These are phyloP conservation scores for Drosophila arawakana DNA, from an alignment of 1,140 invertebrate genomes.

Conservation along the genomic window DNA sequence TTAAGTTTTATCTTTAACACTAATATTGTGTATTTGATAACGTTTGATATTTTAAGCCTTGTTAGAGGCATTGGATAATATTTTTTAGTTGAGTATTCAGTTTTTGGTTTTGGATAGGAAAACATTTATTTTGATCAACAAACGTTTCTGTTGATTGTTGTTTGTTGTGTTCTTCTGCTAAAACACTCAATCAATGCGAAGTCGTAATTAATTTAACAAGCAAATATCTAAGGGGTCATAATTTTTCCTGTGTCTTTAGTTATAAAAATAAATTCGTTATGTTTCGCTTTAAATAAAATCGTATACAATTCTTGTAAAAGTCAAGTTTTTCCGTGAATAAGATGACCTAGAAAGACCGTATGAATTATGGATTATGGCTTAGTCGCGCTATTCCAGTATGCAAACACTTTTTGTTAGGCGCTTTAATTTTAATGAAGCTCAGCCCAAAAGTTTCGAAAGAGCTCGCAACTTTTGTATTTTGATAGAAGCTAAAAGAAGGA, in stretches of 20 bases:
- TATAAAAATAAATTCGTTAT: not conserved
- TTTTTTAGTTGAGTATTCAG: too few species aligned
- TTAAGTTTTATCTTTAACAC: too few species aligned
- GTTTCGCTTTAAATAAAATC: not conserved
- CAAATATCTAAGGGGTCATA: not conserved
- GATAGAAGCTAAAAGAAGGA: constrained; percentile 11
- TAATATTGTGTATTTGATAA: too few species aligned
- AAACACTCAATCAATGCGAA: constrained; percentile 5
- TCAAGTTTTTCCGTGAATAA: not conserved
- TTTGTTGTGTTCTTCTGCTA: not conserved
- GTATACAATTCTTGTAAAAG: not conserved
- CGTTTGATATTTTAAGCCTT: too few species aligned
- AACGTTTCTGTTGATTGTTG: too few species aligned
- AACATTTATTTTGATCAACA: too few species aligned
- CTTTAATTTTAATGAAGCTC: constrained; percentile 48
- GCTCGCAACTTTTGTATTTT: constrained; percentile 32
- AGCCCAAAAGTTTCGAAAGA: constrained; percentile 34
- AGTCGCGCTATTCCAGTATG: constrained; percentile 16
- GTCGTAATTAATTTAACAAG: constrained; percentile 5
- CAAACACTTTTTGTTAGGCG: constrained; percentile 11
- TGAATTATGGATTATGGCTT: constrained; percentile 12
- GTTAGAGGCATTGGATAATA: too few species aligned
- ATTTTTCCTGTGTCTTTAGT: not conserved
- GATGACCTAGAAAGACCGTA: constrained; percentile 1
- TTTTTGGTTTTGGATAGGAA: too few species aligned